A percentile compares a stretch with the other conserved stretches of the same genome.
These are phyloP conservation scores for Sander vitreus DNA, from an alignment of 2,113 vertebrate genomes.

Conservation along the genomic window DNA sequence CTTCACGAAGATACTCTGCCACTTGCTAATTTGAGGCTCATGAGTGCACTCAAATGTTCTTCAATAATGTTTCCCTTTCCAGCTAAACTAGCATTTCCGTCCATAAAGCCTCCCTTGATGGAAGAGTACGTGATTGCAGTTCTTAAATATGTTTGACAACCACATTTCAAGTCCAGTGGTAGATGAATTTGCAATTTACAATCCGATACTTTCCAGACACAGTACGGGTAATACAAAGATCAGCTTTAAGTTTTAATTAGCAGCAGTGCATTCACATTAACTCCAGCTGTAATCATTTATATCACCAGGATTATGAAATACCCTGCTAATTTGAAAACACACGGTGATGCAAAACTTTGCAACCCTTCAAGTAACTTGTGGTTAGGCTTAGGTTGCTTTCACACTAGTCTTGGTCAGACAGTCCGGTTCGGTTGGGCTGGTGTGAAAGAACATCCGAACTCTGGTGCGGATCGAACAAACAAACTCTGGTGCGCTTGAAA, in stretches of 20 bases:
- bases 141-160: not conserved
- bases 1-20: no score
- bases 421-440: no score
- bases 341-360: conserved; percentile 6
- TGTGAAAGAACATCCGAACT: no score
- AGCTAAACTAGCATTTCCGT: not conserved
- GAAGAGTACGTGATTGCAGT: not conserved
- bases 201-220: conserved; percentile 12
- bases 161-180: not conserved
- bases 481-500: no score
- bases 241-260: conserved; percentile 46
- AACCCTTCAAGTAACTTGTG: conserved; percentile 27
- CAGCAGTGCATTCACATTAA: conserved; percentile 28
- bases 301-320: conserved; percentile 47
- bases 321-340: conserved; percentile 35
- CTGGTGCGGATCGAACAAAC: no score
- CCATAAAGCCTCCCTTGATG: not conserved
- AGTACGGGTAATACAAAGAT: not conserved
- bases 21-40: not conserved
- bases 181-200: not conserved
- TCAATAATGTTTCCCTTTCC: not conserved
- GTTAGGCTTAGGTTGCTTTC: not conserved
- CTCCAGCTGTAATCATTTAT: conserved; percentile 53
- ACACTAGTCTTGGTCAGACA: no score
- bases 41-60: not conserved